Evolutionary conservation across 2,888 invertebrate genomes (phyloP).

Genomic region (Yponomeuta evonymella): DNA sequence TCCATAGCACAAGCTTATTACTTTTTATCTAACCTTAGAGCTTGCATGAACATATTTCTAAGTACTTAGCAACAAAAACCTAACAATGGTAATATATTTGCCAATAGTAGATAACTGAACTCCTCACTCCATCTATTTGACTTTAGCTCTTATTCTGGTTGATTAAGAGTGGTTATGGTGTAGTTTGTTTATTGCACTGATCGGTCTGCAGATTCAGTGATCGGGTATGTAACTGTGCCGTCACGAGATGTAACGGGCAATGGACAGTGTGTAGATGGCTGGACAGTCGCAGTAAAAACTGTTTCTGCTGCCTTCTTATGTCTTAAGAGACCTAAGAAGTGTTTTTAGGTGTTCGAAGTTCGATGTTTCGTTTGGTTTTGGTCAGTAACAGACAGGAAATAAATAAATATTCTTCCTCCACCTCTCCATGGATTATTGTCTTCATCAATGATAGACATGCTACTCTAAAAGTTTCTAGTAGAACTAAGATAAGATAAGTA

Average conservation of each 20-base stretch:
- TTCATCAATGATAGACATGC: too few species aligned
- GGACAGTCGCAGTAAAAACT: background rate
- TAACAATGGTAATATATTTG: background rate
- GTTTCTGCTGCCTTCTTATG: background rate
- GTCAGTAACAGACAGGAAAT: too few species aligned
- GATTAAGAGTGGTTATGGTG: background rate
- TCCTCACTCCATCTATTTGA: background rate
- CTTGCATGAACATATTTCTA: background rate
- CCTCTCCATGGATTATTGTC: too few species aligned
- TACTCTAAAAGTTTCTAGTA: too few species aligned
- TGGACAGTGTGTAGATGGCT: background rate
- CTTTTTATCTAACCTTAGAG: background rate
- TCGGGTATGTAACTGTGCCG: slow-evolving; percentile 9
- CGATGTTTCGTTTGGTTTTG: too few species aligned
- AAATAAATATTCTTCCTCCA: too few species aligned
- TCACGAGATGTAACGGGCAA: slow-evolving; percentile 13
- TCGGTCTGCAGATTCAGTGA: slow-evolving; percentile 1
- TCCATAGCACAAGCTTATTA: too few species aligned
- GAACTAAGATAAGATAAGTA: too few species aligned
- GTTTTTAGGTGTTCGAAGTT: too few species aligned
- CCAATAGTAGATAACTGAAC: slow-evolving; percentile 1
- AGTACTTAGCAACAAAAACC: background rate
- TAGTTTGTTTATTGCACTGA: background rate
- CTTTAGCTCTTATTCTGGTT: background rate
- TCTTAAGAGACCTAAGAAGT: too few species aligned